Base-by-base conservation (phyloP, 2,113 vertebrate genomes). In the Halcyon senegalensis region DNA sequence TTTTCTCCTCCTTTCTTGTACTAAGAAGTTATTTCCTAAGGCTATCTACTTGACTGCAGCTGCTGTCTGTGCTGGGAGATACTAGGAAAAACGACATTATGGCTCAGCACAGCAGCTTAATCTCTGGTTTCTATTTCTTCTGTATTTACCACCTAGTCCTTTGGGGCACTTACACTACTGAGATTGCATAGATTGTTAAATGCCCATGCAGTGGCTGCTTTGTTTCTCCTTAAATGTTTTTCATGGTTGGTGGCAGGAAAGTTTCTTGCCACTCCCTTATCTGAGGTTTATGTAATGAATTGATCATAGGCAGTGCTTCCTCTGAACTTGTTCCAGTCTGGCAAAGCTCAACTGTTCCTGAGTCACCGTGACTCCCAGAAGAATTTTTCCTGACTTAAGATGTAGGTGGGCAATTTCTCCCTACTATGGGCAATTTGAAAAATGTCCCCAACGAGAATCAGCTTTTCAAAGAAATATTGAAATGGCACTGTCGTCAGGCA, bases 301-400 rank as follows among this genome's bases (percentile, higher is more conserved):
- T 95, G 95, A 89, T 95, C 43, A 72, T 25, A 93, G 53, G 58
- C 87, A 75, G 77, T 37, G 30, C 44, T 87, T 3, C 11, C 81
- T 96, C 91, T 96, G 87, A 97, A 95, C 91, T 91, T 41, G 24
- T 62, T 96, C 93, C 91, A 96, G 58, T 84, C 95, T 96, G 93
- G 93, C 95, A 93, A 53, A 87, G 11, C 30, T 74, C 0, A 0
- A 30, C 59, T 84, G 35, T 48, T 96, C 74, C 84, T 60, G 41
- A 96, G 84, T 91, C 69, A 91, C 89, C 3, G 3, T 3, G 10
- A 89, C 51, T 91, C 62, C 44, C 2, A 4, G 75, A 72, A 66
- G 87, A 82, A 84, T 96, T 87, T 70, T 87, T 64, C 53, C 50
- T 82, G 80, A 33, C 35, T 87, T 94, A 35, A 84, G 53, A 48